A percentile compares a stretch with the other conserved stretches of the same genome.
phyloP scores from a whole-genome alignment of 2,113 vertebrate species.

The Sterrhoptilus dennistouni region DNA sequence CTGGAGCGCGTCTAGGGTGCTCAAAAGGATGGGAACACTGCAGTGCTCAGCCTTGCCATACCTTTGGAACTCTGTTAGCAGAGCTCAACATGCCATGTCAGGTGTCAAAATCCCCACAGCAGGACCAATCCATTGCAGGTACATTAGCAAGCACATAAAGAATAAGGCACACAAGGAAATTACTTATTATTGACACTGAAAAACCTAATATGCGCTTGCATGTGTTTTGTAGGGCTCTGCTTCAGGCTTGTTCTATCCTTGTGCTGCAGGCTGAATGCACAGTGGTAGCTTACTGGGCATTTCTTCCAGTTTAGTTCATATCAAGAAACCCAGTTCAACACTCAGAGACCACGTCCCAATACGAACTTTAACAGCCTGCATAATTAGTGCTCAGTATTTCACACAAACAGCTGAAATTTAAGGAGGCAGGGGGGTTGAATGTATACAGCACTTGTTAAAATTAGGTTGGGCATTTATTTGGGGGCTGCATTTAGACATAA shows the following conservation, averaged over 20 bases:
- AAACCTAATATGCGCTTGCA: accelerated
- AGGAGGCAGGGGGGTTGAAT: accelerated
- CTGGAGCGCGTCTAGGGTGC: background rate
- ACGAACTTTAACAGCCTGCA: background rate
- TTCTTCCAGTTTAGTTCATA: background rate
- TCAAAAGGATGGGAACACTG: background rate
- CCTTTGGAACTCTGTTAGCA: background rate
- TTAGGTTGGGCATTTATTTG: background rate
- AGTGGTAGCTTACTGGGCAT: background rate
- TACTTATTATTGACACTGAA: background rate
- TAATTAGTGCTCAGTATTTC: background rate
- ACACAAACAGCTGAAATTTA: background rate
- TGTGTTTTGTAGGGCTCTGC: background rate
- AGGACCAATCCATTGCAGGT: background rate
- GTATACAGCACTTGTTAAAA: background rate
- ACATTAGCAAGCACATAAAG: background rate
- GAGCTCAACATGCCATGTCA: background rate
- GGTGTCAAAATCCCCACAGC: background rate
- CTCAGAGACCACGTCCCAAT: background rate
- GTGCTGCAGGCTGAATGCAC: background rate
- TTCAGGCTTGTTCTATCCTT: background rate
- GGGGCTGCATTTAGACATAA: background rate
- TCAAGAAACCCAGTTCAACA: background rate
- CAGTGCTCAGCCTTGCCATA: background rate
- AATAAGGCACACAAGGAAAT: background rate